These are phyloP conservation scores for Eleutherodactylus coqui DNA, from an alignment of 2,797 vertebrate genomes.

Conservation along the genomic window DNA sequence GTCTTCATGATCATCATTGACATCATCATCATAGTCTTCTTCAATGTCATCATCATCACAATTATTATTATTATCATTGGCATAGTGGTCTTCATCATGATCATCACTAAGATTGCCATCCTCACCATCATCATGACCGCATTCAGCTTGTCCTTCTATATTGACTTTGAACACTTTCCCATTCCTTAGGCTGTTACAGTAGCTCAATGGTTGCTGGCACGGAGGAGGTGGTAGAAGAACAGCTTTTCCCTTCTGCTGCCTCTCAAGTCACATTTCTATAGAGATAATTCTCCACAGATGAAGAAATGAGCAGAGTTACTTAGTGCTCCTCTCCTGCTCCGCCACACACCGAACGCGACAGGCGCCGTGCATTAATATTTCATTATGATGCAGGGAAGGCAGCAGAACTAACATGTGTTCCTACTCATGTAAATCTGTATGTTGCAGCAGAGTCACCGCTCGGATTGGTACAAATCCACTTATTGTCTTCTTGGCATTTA, in stretches of 20 bases:
- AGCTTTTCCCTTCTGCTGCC: not conserved
- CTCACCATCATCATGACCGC: not conserved
- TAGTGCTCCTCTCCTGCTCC: conserved; percentile 35
- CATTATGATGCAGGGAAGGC: conserved; percentile 53
- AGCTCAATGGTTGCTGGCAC: not conserved
- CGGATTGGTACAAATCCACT: conserved; percentile 48
- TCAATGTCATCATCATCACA: not conserved
- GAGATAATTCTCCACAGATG: conserved; percentile 39
- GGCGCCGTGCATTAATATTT: conserved; percentile 56
- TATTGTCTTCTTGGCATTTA: conserved; percentile 39
- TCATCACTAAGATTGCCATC: not conserved
- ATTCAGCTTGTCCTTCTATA: not conserved
- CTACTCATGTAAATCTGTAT: conserved; percentile 44
- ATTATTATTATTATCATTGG: not conserved
- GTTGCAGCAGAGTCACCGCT: conserved; percentile 16
- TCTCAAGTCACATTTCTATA: conserved; percentile 40
- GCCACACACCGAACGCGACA: conserved; percentile 33
- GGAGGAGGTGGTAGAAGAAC: not conserved
- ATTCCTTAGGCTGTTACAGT: not conserved
- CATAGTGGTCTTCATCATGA: not conserved
- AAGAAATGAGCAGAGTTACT: conserved; percentile 19
- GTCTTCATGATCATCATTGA: no score
- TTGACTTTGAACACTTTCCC: not conserved
- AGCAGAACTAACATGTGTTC: conserved; percentile 56
- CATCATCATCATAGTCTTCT: not conserved